Evolutionary conservation across 2,888 invertebrate genomes (phyloP).

Genomic region (Geotrupes spiniger): DNA sequence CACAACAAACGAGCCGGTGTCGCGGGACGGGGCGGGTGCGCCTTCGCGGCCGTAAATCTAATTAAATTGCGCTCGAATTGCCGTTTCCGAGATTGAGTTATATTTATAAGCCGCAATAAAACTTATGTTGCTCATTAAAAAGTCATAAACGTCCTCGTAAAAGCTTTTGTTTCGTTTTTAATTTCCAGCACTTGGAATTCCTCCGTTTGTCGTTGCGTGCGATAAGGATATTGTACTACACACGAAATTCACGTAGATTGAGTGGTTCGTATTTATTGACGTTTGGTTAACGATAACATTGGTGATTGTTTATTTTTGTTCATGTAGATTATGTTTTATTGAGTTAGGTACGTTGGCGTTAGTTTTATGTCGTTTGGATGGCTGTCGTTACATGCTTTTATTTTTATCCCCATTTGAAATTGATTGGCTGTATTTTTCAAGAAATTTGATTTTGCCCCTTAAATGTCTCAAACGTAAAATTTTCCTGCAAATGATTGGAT

Average conservation of each 20-base stretch:
- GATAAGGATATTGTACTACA: constrained; percentile 5
- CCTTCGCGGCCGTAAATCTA: constrained; percentile 15
- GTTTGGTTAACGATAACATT: background rate
- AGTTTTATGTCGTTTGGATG: too few species aligned
- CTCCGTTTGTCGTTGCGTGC: background rate
- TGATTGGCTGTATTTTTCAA: too few species aligned
- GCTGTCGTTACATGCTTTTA: too few species aligned
- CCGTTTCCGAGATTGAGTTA: constrained; percentile 27
- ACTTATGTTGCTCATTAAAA: constrained; percentile 31
- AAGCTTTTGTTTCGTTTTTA: constrained; percentile 28
- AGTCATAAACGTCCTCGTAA: constrained; percentile 31
- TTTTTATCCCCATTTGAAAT: too few species aligned
- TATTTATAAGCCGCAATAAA: constrained; percentile 31
- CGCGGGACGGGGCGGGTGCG: background rate
- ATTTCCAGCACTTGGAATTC: constrained; percentile 11
- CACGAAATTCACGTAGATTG: background rate
- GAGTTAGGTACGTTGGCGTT: too few species aligned
- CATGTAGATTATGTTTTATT: too few species aligned
- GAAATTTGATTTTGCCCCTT: too few species aligned
- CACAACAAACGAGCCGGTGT: background rate
- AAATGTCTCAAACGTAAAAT: too few species aligned
- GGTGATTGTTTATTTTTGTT: background rate
- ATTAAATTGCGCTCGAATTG: constrained; percentile 19
- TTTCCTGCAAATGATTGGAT: too few species aligned
- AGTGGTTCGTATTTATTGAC: background rate